Base-by-base conservation (phyloP, 2,113 vertebrate species). In the Paracanthobrama guichenoti region DNA sequence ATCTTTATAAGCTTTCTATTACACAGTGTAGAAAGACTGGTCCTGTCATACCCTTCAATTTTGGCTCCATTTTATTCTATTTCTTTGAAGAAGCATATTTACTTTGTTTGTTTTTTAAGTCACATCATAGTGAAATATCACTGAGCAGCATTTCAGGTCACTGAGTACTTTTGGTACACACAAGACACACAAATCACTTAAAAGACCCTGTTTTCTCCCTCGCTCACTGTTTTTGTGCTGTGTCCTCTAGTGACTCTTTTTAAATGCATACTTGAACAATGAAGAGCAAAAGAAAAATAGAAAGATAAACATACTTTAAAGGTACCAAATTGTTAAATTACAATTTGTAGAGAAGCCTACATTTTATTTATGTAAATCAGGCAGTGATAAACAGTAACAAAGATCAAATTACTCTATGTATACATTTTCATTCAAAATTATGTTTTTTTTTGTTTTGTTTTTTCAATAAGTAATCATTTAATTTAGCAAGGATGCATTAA, bases 91-190 rank as follows among this genome's bases (percentile, higher is more conserved):
- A 55, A 77, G 28, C 20, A 44, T 76, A 74, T 80, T 86, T 84
- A 35, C 59, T 83, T 87, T 57, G 35, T 83, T 28, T 14, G 69
- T 72, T 71, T 2, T 46, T 12, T 22, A 5, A 79, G 74, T 24
- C 24, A 18, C 82, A 83, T 85, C 66, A 67, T 50, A 71, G 60
- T 74, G 60, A 88, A 88, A 82, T 88, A 86, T 77, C 82, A 86
- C 72, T 81, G 82, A 86, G 82, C 84, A 77, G 31, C 35, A 11
- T 84, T 86, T 77, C 71, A 84, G 84, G 81, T 84, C 84, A 86
- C 48, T 20, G 73, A 50, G 62, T 83, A 26, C 66, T 77, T 78
- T 71, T 44, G 44, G 46, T 42, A 39, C 64, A 72, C 3, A 18
- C 48, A 31, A 48, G 42, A 55, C 46, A 66, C 48, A 83, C 72